Conservation (phyloP, 2,888 invertebrate genomes). For the Stramonita haemastoma region DNA sequence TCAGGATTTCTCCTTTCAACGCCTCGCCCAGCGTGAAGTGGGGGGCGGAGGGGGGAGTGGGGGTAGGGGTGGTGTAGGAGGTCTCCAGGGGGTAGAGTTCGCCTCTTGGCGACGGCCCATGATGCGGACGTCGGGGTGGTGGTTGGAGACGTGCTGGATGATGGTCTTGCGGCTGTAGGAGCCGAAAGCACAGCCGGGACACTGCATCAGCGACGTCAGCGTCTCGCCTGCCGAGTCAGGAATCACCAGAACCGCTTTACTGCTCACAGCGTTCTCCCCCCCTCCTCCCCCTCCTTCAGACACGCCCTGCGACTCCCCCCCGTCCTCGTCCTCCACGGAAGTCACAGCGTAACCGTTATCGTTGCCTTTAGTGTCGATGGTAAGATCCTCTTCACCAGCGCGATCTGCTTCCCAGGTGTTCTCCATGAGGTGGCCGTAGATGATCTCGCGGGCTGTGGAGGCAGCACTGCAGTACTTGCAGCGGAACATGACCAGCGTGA, state of each 20-base stretch:
- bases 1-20: slow-evolving; percentile 49
- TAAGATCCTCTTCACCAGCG: slow-evolving; percentile 53
- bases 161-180: slow-evolving; percentile 49
- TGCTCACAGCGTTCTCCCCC: background rate
- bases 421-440: slow-evolving; percentile 55
- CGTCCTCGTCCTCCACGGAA: slow-evolving; percentile 50
- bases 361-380: slow-evolving; percentile 51
- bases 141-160: slow-evolving; percentile 47
- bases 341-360: slow-evolving; percentile 57
- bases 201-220: slow-evolving; percentile 57
- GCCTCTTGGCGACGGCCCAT: slow-evolving; percentile 47
- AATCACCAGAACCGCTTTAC: slow-evolving; percentile 49
- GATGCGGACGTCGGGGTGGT: slow-evolving; percentile 51
- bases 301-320: background rate
- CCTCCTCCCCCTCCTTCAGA: background rate
- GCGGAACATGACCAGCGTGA: slow-evolving; percentile 52
- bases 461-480: slow-evolving; percentile 55
- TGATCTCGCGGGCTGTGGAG: slow-evolving; percentile 53
- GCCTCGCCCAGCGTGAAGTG: slow-evolving; percentile 33
- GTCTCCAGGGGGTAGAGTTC: slow-evolving; percentile 39
- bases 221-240: slow-evolving; percentile 54
- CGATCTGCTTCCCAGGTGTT: slow-evolving; percentile 57
- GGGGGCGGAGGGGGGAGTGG: background rate
- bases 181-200: slow-evolving; percentile 60
- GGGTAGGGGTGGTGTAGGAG: slow-evolving; percentile 12